Evolutionary conservation across 2,888 invertebrate species (phyloP).

Genomic region (Phyllotreta cruciferae): DNA sequence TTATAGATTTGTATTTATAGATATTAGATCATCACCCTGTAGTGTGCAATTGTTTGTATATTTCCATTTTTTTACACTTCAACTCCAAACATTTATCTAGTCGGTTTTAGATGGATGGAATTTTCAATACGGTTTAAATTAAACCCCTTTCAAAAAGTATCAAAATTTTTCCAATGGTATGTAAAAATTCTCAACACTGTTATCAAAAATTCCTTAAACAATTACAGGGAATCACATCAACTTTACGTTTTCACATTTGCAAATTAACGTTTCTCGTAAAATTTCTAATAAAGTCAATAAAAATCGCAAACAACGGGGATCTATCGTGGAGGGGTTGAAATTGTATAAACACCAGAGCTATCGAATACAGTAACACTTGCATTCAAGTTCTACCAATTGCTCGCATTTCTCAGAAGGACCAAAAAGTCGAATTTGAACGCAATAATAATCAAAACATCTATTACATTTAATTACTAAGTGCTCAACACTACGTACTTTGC

Average conservation of each 20-base stretch:
- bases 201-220: slow-evolving; percentile 25
- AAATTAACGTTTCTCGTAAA: slow-evolving; percentile 40
- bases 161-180: slow-evolving; percentile 35
- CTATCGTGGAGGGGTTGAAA: slow-evolving; percentile 21
- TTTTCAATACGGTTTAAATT: slow-evolving; percentile 37
- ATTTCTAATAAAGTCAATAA: slow-evolving; percentile 43
- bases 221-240: slow-evolving; percentile 18
- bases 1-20: too few relatives aligned
- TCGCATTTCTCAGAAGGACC: background rate
- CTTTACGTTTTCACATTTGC: slow-evolving; percentile 3
- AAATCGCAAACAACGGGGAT: slow-evolving; percentile 43
- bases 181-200: slow-evolving; percentile 30
- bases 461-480: too few relatives aligned
- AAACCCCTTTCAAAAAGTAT: slow-evolving; percentile 29
- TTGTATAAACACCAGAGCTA: background rate
- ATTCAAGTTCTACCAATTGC: background rate
- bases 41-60: background rate
- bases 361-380: background rate
- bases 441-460: too few relatives aligned
- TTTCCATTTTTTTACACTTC: background rate
- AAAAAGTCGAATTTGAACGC: slow-evolving; percentile 3
- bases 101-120: slow-evolving; percentile 41
- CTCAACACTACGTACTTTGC: too few relatives aligned
- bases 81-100: slow-evolving; percentile 2
- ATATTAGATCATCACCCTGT: background rate